A percentile compares a stretch with the other conserved stretches of the same genome.
phyloP scores from a whole-genome alignment of 2,113 vertebrate species.

The Procavia capensis region DNA sequence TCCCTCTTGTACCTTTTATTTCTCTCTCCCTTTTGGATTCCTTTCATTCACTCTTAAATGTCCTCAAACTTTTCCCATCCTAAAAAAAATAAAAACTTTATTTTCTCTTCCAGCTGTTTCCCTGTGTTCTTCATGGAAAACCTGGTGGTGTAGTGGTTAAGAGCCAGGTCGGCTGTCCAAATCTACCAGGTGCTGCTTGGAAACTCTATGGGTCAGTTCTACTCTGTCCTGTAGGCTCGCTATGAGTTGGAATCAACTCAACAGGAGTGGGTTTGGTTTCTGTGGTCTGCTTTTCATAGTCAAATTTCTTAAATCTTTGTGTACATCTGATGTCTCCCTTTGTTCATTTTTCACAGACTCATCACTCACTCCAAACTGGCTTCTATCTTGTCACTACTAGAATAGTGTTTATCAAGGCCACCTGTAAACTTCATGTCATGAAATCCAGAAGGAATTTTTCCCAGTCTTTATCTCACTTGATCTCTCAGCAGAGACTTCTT shows the following conservation, averaged over 20 bases:
- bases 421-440: neutral
- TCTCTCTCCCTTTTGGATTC: neutral
- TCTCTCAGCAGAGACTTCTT: neutral
- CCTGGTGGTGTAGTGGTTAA: too few species aligned
- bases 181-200: too few species aligned
- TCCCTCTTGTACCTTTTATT: neutral
- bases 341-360: neutral
- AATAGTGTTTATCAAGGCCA: neutral
- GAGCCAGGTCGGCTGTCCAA: too few species aligned
- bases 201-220: too few species aligned
- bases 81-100: neutral
- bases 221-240: too few species aligned
- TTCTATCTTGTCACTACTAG: neutral
- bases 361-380: neutral
- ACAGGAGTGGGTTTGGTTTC: too few species aligned
- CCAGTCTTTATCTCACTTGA: neutral
- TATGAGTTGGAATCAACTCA: too few species aligned
- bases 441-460: neutral
- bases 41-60: neutral
- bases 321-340: neutral
- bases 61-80: neutral
- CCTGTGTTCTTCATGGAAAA: neutral
- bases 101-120: neutral
- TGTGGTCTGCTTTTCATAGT: neutral
- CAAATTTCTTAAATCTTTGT: neutral